Evolutionary conservation across 2,113 vertebrate genomes (phyloP).

Genomic region (Turdus rufiventris): DNA sequence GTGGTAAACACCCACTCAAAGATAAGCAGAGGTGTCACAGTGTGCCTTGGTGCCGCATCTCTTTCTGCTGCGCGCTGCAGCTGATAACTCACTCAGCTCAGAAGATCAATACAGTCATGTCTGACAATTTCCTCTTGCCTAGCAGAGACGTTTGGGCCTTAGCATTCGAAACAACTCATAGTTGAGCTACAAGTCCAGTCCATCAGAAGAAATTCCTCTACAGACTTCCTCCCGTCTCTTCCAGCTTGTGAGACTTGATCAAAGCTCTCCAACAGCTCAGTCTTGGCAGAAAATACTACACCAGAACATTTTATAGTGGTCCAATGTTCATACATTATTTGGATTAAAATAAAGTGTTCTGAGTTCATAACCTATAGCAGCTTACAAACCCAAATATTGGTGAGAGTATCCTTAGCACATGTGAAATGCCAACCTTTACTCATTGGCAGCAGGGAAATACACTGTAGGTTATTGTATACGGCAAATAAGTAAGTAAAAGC

Average conservation of each 20-base stretch:
- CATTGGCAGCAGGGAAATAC: not conserved
- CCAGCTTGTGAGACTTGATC: not conserved
- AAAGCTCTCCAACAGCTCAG: not conserved
- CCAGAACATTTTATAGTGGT: not conserved
- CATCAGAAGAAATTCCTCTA: not conserved
- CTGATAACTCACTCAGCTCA: not conserved
- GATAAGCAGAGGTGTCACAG: not conserved
- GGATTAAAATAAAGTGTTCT: not conserved
- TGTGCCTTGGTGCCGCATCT: rapidly evolving
- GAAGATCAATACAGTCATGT: not conserved
- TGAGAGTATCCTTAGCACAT: not conserved
- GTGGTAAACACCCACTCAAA: not conserved
- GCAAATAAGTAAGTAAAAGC: not conserved
- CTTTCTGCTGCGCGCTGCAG: rapidly evolving
- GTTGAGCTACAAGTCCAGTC: not conserved
- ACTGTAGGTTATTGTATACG: not conserved
- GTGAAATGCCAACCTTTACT: not conserved
- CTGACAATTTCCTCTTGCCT: not conserved
- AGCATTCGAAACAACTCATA: not conserved
- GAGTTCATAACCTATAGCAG: not conserved
- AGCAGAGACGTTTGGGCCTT: not conserved
- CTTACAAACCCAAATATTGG: not conserved
- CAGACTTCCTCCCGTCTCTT: not conserved
- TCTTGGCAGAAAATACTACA: not conserved
- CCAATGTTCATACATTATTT: not conserved